A percentile compares a stretch with the other conserved stretches of the same genome.
phyloP scores from a whole-genome alignment of 2,113 vertebrate genomes.

The Rhynchomys soricoides region DNA sequence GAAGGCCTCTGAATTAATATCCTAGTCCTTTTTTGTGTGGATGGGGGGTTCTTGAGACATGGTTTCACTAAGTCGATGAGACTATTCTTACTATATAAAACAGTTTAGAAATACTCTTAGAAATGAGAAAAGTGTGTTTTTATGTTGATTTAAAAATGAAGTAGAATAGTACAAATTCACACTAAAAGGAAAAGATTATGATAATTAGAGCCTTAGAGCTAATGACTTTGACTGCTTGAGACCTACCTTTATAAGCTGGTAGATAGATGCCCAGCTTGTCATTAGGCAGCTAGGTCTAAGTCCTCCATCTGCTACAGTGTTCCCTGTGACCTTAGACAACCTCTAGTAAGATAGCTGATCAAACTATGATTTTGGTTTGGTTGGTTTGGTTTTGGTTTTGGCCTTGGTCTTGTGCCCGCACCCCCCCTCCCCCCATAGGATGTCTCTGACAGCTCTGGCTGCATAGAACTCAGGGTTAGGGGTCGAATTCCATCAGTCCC shows the following conservation, averaged over 20 bases:
- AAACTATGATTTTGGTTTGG: neutral
- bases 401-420: neutral
- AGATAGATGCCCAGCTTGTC: neutral
- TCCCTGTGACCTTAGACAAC: neutral
- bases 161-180: slow-evolving; percentile 29
- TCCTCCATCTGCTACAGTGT: neutral
- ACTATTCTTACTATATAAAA: slow-evolving; percentile 11
- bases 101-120: neutral
- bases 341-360: neutral
- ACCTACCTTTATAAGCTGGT: neutral
- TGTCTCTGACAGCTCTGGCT: neutral
- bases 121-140: neutral
- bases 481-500: too few relatives aligned
- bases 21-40: neutral
- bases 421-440: too few relatives aligned
- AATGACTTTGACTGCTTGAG: neutral
- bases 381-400: neutral
- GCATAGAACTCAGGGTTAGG: neutral
- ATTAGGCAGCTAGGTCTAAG: neutral
- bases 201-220: neutral
- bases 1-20: neutral
- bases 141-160: neutral
- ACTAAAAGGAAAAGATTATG: neutral
- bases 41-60: neutral
- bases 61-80: neutral